These are phyloP conservation scores for Napeogenes sylphis DNA, from an alignment of 2,888 invertebrate genomes.

Conservation along the genomic window DNA sequence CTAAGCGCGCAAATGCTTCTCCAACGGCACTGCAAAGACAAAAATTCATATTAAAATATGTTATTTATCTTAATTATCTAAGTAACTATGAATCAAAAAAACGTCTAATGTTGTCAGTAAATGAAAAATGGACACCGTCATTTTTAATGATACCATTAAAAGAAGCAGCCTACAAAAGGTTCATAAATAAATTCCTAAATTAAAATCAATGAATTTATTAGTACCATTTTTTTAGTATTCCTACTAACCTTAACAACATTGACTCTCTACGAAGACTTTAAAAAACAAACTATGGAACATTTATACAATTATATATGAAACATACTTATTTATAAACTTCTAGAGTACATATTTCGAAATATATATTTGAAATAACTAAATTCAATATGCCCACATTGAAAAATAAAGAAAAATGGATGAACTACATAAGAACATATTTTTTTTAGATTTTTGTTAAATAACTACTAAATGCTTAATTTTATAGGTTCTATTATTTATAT, in stretches of 20 bases:
- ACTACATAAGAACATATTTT: no score
- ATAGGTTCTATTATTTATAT: no score
- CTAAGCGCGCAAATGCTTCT: conserved; percentile 83
- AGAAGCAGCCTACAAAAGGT: conserved; percentile 5
- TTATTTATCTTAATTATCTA: background rate
- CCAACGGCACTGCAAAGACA: conserved; percentile 82
- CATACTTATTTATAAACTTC: no score
- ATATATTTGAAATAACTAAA: no score
- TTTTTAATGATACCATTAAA: background rate
- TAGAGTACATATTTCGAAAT: no score
- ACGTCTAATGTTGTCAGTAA: background rate
- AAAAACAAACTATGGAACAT: conserved; percentile 11
- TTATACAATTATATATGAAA: background rate
- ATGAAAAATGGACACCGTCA: background rate
- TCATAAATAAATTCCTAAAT: conserved; percentile 22
- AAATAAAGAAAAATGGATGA: no score
- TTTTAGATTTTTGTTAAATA: no score
- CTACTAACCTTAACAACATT: conserved; percentile 29
- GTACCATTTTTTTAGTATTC: conserved; percentile 24
- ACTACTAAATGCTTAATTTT: no score
- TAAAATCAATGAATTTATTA: conserved; percentile 30
- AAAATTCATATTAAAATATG: conserved; percentile 31
- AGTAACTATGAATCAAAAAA: background rate
- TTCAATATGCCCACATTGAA: no score
- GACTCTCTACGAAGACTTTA: conserved; percentile 28